phyloP scores from a whole-genome alignment of 2,113 vertebrate species.

The Alaudala cheleensis region DNA sequence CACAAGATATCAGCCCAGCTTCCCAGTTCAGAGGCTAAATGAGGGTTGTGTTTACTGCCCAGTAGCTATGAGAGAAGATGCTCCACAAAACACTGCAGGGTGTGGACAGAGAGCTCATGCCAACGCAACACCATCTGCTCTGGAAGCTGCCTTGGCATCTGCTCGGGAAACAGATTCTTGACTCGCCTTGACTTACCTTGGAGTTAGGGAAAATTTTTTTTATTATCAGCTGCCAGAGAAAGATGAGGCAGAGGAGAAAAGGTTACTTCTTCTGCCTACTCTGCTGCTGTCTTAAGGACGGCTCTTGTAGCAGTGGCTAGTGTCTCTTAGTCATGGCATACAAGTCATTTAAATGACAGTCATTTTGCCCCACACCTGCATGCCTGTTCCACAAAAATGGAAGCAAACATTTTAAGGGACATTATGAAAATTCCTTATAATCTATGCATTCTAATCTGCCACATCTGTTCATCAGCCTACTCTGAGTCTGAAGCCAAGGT shows the following conservation, averaged over 20 bases:
- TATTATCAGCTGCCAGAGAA: neutral
- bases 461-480: neutral
- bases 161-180: neutral
- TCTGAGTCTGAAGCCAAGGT: neutral
- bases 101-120: neutral
- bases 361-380: neutral
- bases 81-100: neutral
- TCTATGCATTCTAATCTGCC: neutral
- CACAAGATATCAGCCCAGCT: neutral
- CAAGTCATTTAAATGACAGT: neutral
- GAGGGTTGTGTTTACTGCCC: slow-evolving; percentile 4
- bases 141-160: slow-evolving; percentile 30
- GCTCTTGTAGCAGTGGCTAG: neutral
- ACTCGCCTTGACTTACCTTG: neutral
- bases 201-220: neutral
- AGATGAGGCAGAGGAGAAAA: neutral
- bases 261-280: neutral
- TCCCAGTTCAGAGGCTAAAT: neutral
- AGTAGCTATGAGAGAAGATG: neutral
- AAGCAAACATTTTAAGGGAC: neutral
- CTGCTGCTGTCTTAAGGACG: neutral
- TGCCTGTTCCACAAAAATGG: neutral
- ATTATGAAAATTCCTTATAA: neutral
- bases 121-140: slow-evolving; percentile 34
- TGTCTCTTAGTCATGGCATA: neutral